Evolutionary conservation across 2,888 invertebrate species (phyloP).

Genomic region (Melinaea marsaeus): DNA sequence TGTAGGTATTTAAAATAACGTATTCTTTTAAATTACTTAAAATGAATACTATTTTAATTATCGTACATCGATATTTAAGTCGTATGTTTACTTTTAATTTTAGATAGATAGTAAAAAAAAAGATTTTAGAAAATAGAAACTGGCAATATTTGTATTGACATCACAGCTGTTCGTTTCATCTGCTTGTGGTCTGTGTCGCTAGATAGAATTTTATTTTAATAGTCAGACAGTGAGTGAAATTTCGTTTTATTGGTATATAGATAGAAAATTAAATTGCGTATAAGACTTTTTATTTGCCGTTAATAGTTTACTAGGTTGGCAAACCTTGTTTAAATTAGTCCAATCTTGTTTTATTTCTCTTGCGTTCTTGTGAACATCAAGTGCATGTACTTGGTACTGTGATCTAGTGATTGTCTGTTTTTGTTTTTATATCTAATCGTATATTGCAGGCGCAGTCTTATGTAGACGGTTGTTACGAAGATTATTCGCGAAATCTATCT

Average conservation of each 20-base stretch:
- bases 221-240: slow-evolving; percentile 69
- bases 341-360: slow-evolving; percentile 57
- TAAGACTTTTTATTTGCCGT: slow-evolving; percentile 40
- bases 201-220: slow-evolving; percentile 55
- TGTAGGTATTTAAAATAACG: too few species aligned
- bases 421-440: slow-evolving; percentile 39
- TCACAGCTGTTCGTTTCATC: slow-evolving; percentile 74
- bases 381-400: slow-evolving; percentile 48
- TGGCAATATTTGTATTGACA: slow-evolving; percentile 68
- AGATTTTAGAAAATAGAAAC: slow-evolving; percentile 7
- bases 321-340: slow-evolving; percentile 54
- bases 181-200: slow-evolving; percentile 63
- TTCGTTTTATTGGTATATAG: slow-evolving; percentile 47
- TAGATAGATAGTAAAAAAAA: not conserved
- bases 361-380: slow-evolving; percentile 61
- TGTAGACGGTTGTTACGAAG: slow-evolving; percentile 66
- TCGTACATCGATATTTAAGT: not conserved
- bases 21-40: too few species aligned
- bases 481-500: slow-evolving; percentile 56
- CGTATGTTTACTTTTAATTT: not conserved
- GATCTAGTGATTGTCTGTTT: slow-evolving; percentile 41
- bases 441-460: slow-evolving; percentile 69
- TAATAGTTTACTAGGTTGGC: slow-evolving; percentile 47
- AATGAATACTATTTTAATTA: too few species aligned
- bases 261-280: slow-evolving; percentile 37